Base-by-base conservation (phyloP, 2,888 invertebrate genomes). In the Phaonia tiefii region DNA sequence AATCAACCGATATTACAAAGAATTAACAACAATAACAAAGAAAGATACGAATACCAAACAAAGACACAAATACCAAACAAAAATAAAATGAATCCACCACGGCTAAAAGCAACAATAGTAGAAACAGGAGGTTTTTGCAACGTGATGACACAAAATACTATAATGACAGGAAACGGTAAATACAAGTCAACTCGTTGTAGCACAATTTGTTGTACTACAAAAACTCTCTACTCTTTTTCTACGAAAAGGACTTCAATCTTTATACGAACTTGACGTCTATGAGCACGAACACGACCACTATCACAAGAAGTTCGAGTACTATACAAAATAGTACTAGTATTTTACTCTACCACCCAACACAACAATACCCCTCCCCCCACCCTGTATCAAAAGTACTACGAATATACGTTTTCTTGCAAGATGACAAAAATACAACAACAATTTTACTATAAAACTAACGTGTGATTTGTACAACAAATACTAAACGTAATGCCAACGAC, bases 121-220 rank as follows among this genome's bases (percentile, higher is more conserved):
- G 42, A 10, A 39, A 13, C 39, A 37, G 42, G 63, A 17, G 39
- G 26, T 20, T n/a, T n/a, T n/a, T n/a, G n/a, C n/a, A n/a, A n/a
- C 63, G 42, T 22, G 42, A 63, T 42, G 63, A 63, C 63, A 63
- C 39, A 37, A 63, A 63, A 63, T 63, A 63, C 42, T 63, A 63
- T 39, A 42, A 42, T 17, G 17, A 17, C 37, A 20, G 60, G 8
- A 42, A 63, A 42, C n/a, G 15, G 11, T 39, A 60, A 63, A 10
- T 22, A 1, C 2, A 10, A 42, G 7, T 8, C 17, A 63, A n/a
- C n/a, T n/a, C n/a, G n/a, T n/a, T n/a, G n/a, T n/a, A n/a, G n/a
- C n/a, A n/a, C n/a, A n/a, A n/a, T n/a, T n/a, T n/a, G n/a, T n/a
- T n/a, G n/a, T n/a, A n/a, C n/a, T n/a, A n/a, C n/a, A n/a, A n/a